Base-by-base conservation (phyloP, 1,140 invertebrate genomes). In the Copidosoma floridanum region DNA sequence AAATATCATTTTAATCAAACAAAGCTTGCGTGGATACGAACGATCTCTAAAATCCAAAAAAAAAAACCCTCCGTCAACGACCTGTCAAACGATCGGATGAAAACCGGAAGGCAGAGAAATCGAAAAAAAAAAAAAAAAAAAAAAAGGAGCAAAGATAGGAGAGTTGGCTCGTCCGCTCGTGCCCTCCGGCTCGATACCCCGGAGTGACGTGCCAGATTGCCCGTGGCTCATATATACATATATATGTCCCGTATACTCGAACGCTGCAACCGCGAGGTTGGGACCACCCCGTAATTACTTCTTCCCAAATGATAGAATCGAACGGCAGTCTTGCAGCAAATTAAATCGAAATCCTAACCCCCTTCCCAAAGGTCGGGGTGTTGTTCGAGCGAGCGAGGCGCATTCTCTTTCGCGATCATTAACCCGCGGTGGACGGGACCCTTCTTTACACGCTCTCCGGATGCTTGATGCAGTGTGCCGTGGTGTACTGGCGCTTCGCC, bases 221-320 rank as follows among this genome's bases (percentile, higher is more conserved):
- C 59, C 55, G 57, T 12, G 52, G 56, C 52, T 63, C 47, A 62
- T 40, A 63, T 56, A 60, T 66, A 50, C 54, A 26, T 54, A 29
- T 50, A 20, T 54, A 29, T 51, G 27, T 29, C 24, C 35, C 20
- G 14, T n/a, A n/a, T n/a, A n/a, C n/a, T n/a, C n/a, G n/a, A n/a
- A n/a, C n/a, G n/a, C n/a, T n/a, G n/a, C n/a, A n/a, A n/a, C n/a
- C n/a, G n/a, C n/a, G n/a, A n/a, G n/a, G n/a, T n/a, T n/a, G n/a
- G 16, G 18, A 53, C 57, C 46, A 60, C 47, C 50, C 57, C 41
- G 64, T 66, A 66, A 66, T 66, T 66, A 66, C 64, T 66, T 66
- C 63, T 66, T 61, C 41, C 53, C 64, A 54, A 63, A 57, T n/a
- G n/a, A n/a, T 56, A 47, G 47, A 63, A 63, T 59, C 64, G 60